Conservation (phyloP, 30 jellyfish, hydroid and myxozoan species). For the Hydra vulgaris region DNA sequence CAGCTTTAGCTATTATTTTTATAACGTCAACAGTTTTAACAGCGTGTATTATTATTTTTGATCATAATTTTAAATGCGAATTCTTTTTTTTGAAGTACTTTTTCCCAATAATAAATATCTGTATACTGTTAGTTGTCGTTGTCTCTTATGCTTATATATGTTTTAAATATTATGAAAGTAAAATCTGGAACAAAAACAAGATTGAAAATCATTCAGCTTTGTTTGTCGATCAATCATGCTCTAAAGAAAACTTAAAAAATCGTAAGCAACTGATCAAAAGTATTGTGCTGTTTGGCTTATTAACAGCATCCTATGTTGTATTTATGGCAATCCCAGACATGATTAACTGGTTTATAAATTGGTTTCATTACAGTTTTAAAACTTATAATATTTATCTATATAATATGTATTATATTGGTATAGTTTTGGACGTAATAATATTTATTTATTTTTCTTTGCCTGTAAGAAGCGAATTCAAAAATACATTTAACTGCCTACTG, state of each 20-base stretch:
- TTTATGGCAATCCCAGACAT: neutral
- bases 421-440: too few relatives aligned
- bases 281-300: neutral
- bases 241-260: neutral
- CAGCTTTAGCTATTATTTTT: neutral
- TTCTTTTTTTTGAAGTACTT: neutral
- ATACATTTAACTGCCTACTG: too few relatives aligned
- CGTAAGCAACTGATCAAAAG: neutral
- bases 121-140: neutral
- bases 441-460: too few relatives aligned
- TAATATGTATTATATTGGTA: too few relatives aligned
- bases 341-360: too few relatives aligned
- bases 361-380: too few relatives aligned
- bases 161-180: neutral
- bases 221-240: neutral
- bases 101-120: neutral
- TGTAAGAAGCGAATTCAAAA: too few relatives aligned
- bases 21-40: neutral
- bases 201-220: neutral
- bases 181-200: neutral
- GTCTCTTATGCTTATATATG: neutral
- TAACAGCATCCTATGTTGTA: neutral
- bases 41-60: neutral
- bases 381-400: too few relatives aligned
- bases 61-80: neutral